Evolutionary conservation across 1,140 invertebrate genomes (phyloP).

Genomic region (Drosophila rufa): DNA sequence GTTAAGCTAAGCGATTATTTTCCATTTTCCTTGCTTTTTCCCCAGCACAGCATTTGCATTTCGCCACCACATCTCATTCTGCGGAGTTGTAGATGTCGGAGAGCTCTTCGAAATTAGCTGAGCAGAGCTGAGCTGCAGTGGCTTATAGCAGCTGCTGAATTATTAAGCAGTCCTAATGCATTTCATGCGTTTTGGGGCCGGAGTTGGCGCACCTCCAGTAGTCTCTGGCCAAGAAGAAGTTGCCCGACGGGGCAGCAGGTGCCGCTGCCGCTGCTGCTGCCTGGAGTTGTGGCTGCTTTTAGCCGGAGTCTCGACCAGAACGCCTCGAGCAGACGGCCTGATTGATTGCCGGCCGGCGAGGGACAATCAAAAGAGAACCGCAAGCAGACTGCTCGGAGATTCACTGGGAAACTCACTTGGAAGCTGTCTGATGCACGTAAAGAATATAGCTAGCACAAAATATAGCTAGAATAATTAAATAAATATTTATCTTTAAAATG

Average conservation of each 20-base stretch:
- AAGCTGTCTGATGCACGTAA: neutral
- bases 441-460: neutral
- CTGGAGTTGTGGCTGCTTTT: constrained; percentile 66
- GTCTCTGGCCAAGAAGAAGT: constrained; percentile 33
- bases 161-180: constrained; percentile 75
- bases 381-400: constrained; percentile 14
- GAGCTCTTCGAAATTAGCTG: constrained; percentile 54
- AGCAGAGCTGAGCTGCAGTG: constrained; percentile 26
- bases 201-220: constrained; percentile 34
- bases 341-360: constrained; percentile 47
- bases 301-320: constrained; percentile 27
- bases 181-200: constrained; percentile 65
- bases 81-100: constrained; percentile 22
- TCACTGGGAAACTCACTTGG: neutral
- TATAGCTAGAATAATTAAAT: too few species aligned
- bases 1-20: constrained; percentile 53
- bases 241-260: constrained; percentile 17
- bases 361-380: constrained; percentile 39
- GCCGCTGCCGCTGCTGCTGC: constrained; percentile 3
- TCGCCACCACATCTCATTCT: constrained; percentile 27
- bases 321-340: constrained; percentile 21
- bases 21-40: constrained; percentile 32
- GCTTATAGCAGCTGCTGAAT: constrained; percentile 55
- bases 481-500: too few species aligned
- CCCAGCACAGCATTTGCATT: constrained; percentile 41